These are phyloP conservation scores for Excalfactoria chinensis DNA, from an alignment of 2,113 vertebrate species.

Conservation along the genomic window DNA sequence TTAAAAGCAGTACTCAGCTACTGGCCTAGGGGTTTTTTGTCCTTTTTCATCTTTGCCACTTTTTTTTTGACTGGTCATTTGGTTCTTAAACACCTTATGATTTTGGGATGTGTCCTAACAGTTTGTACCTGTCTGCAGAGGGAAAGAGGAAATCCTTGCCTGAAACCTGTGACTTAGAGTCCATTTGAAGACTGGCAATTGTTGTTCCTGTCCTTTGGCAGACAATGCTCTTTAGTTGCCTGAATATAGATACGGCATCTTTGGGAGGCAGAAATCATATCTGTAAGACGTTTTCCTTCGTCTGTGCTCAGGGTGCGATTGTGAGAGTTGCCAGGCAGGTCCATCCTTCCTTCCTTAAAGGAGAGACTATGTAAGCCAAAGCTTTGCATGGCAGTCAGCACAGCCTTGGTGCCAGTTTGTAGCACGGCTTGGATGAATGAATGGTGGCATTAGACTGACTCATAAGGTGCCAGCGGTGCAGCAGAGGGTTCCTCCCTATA, in stretches of 20 bases:
- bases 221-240: background rate
- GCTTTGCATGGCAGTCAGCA: background rate
- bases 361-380: background rate
- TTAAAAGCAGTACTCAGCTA: background rate
- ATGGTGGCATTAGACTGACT: background rate
- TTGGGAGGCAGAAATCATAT: background rate
- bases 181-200: background rate
- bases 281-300: background rate
- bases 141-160: background rate
- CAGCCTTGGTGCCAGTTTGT: background rate
- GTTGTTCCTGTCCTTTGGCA: background rate
- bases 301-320: rapidly evolving
- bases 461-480: background rate
- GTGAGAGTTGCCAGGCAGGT: background rate
- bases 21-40: background rate
- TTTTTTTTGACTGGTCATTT: background rate
- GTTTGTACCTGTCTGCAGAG: background rate
- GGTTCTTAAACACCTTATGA: background rate
- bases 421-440: background rate
- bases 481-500: background rate
- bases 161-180: background rate
- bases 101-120: background rate
- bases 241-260: background rate
- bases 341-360: background rate
- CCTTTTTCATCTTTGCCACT: background rate